phyloP scores from a whole-genome alignment of 2,888 invertebrate species.

The Eupithecia centaureata region DNA sequence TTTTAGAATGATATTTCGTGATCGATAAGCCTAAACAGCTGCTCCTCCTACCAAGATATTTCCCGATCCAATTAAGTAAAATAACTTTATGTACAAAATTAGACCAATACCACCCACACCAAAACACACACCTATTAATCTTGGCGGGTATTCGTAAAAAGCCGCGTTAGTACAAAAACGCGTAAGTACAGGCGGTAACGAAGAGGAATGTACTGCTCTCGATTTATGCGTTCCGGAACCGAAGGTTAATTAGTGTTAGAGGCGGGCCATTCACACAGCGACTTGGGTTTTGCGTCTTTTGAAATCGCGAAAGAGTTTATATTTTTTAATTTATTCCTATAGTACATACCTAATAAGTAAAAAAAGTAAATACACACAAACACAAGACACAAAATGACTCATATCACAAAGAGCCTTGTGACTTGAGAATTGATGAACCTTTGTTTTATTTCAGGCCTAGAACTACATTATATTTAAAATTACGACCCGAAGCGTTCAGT shows the following conservation, averaged over 20 bases:
- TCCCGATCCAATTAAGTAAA: not conserved
- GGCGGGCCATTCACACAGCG: slow-evolving; percentile 50
- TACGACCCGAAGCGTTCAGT: no score
- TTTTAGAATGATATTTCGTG: no score
- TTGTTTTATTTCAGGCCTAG: no score
- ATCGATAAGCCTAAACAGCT: not conserved
- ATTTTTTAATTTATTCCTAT: not conserved
- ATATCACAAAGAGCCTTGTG: no score
- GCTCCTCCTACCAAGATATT: not conserved
- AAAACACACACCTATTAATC: slow-evolving; percentile 45
- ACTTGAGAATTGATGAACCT: no score
- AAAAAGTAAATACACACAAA: no score
- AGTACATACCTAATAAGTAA: no score
- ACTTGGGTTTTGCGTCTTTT: slow-evolving; percentile 7
- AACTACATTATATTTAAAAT: no score
- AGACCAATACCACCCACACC: slow-evolving; percentile 30
- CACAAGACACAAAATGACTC: no score
- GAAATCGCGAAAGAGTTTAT: not conserved
- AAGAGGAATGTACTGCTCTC: slow-evolving; percentile 64
- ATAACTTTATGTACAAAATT: slow-evolving; percentile 15
- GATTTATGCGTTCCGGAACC: slow-evolving; percentile 70
- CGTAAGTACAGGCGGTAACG: slow-evolving; percentile 47
- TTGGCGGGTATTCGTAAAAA: slow-evolving; percentile 49
- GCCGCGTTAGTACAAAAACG: slow-evolving; percentile 50
- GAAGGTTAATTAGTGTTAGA: slow-evolving; percentile 70